Evolutionary conservation across 2,888 invertebrate genomes (phyloP), one percentile per base, ranked within the genome.

Genomic region (Deilephila elpenor): DNA sequence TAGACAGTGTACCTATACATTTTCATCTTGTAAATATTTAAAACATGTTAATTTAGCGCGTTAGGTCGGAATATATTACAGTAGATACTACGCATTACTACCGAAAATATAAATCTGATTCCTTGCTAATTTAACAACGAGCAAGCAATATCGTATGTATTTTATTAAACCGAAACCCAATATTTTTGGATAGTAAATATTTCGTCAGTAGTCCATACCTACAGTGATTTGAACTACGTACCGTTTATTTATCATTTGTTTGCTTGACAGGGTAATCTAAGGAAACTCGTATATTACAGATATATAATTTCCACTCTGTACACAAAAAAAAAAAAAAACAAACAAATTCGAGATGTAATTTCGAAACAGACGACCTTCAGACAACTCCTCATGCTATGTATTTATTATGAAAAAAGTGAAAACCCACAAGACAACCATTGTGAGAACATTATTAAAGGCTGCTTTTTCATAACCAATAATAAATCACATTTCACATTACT

Each of bases 401-500:
- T 56, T n/a, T 56, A 56, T 56, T 1, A 56, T 56, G 56, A 56
- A 56, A 51, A 67, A 25, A 44, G 17, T 51, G 37, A 17, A 19
- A 37, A 20, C 14, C 19, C 59, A 60, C 29, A 67, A 67, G 44
- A 51, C 44, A 44, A 67, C 44, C 44, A 51, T 67, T 67, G 51
- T 67, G 25, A 29, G 44, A 67, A 67, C 25, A 67, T 67, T 67
- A 51, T 51, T 51, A 51, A 44, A 25, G 60, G 20, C 44, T 25
- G 44, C 25, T 25, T 44, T 67, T 44, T 67, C 25, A 67, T 44
- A 51, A 67, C 25, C 17, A 20, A 64, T 25, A 17, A 67, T 67
- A 67, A 67, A 67, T 67, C 62, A 62, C 51, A 51, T 67, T 67
- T 44, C 44, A 56, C 8, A 3, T 51, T 51, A 67, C 44, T 51